Percentiles rank a stretch among this genome's conserved stretches.
Evolutionary conservation across 2,113 vertebrate genomes (phyloP).

Genomic region (Serranochromis macrocephalus): DNA sequence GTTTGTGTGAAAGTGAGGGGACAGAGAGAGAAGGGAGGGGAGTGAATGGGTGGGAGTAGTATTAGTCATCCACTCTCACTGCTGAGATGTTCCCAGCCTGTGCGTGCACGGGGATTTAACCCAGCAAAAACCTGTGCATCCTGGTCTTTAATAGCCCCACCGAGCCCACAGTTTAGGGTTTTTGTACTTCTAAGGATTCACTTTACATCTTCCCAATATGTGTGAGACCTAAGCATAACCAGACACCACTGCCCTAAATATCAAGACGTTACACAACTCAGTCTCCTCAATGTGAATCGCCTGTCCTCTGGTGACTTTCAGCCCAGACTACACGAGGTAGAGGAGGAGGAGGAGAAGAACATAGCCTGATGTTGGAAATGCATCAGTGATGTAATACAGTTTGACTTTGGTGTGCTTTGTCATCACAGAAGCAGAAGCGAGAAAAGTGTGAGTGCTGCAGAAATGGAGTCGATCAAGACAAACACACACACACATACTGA

Average conservation of each 20-base stretch:
- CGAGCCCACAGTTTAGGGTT: background rate
- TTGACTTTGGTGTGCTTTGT: conserved; percentile 22
- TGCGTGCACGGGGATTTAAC: background rate
- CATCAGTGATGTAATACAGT: conserved; percentile 21
- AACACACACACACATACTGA: background rate
- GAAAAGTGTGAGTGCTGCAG: background rate
- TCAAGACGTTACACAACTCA: conserved; percentile 3
- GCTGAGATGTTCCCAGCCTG: background rate
- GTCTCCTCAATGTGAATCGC: background rate
- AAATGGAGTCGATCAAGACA: background rate
- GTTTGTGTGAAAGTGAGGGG: background rate
- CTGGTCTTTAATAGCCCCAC: background rate
- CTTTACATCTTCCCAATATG: background rate
- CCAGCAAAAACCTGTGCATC: background rate
- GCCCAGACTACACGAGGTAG: background rate
- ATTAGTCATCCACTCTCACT: conserved; percentile 47
- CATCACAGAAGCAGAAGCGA: background rate
- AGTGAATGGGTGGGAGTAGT: background rate
- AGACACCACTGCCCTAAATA: conserved; percentile 25
- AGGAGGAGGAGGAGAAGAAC: background rate
- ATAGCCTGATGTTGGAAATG: background rate
- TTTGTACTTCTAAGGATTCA: background rate
- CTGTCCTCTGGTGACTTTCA: conserved; percentile 26
- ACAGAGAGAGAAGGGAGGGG: background rate
- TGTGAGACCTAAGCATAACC: background rate